These are phyloP conservation scores for Channa maculata DNA, from an alignment of 2,113 vertebrate species.

Conservation along the genomic window DNA sequence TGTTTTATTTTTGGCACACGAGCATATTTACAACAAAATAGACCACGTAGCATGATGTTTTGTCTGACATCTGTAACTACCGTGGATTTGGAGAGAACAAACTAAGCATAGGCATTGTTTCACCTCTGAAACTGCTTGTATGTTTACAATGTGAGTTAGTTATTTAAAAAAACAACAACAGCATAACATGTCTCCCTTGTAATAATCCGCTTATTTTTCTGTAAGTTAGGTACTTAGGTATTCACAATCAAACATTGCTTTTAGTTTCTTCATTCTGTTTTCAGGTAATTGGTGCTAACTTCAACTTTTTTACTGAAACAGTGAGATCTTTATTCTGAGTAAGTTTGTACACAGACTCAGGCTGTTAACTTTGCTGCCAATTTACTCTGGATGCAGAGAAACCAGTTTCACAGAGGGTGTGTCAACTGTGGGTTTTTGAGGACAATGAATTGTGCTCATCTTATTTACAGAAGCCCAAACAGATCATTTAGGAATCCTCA, in stretches of 20 bases:
- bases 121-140: conserved; percentile 8
- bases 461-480: conserved; percentile 41
- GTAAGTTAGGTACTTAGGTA: neutral
- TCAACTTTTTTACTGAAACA: conserved; percentile 6
- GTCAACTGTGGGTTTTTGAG: conserved; percentile 56
- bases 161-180: neutral
- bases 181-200: conserved; percentile 14
- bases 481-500: conserved; percentile 15
- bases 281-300: conserved; percentile 9
- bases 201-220: conserved; percentile 31
- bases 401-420: conserved; percentile 74
- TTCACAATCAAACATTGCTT: too few species aligned
- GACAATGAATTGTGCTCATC: conserved; percentile 37
- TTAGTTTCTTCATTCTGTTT: conserved; percentile 11
- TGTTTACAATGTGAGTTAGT: conserved; percentile 3
- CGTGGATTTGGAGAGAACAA: conserved; percentile 18
- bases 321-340: conserved; percentile 5
- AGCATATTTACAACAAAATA: conserved; percentile 31
- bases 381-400: conserved; percentile 61
- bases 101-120: conserved; percentile 27
- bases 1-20: conserved; percentile 11
- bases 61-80: conserved; percentile 38
- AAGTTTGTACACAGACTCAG: conserved; percentile 25
- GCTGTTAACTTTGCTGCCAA: conserved; percentile 32
- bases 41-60: conserved; percentile 27